Conservation (phyloP, 64 coral and sea anemone genomes). For the Cladopsammia gracilis region DNA sequence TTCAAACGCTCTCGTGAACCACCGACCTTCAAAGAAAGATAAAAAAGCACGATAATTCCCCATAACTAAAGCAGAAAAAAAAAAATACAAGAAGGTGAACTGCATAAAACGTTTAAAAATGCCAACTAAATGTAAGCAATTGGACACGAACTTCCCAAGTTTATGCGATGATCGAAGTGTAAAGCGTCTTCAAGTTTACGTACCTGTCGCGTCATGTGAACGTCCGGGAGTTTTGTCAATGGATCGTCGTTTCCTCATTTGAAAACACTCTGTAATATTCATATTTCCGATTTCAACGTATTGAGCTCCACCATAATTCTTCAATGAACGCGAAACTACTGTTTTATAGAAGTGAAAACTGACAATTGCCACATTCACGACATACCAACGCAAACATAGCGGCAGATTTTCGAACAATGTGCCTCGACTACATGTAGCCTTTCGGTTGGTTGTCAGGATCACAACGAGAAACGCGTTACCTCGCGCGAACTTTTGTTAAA, state of each 20-base stretch:
- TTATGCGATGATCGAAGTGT: too few species aligned
- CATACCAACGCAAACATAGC: neutral
- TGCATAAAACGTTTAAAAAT: too few species aligned
- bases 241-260: slow-evolving; percentile 92
- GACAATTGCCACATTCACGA: neutral
- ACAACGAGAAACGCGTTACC: neutral
- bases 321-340: neutral
- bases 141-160: too few species aligned
- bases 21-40: too few species aligned
- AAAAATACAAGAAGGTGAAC: too few species aligned
- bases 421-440: neutral
- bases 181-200: neutral
- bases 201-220: slow-evolving; percentile 20
- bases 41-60: too few species aligned
- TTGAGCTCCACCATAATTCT: neutral
- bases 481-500: neutral
- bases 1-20: too few species aligned
- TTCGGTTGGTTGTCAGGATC: slow-evolving; percentile 11
- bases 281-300: neutral
- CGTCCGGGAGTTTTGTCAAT: slow-evolving; percentile 80
- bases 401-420: slow-evolving; percentile 18
- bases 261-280: slow-evolving; percentile 90
- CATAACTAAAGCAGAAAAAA: too few species aligned
- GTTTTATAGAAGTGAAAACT: neutral
- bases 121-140: too few species aligned